phyloP scores from a whole-genome alignment of 2,113 vertebrate species.

The Probosciger aterrimus region DNA sequence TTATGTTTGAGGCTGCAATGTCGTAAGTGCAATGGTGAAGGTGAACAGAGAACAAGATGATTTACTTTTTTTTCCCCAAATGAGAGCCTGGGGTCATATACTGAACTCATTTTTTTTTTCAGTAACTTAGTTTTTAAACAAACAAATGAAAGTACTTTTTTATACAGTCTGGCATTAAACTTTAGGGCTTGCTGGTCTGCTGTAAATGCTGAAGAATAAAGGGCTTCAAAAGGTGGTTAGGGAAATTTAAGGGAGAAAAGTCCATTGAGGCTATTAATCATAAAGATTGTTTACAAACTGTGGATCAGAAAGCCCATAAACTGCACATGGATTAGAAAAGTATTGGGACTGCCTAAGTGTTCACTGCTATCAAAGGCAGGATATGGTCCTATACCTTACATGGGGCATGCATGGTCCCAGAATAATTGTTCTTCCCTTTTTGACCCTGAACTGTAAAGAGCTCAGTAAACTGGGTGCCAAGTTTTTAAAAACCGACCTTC shows the following conservation, averaged over 20 bases:
- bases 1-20: neutral
- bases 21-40: neutral
- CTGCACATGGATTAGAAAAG: neutral
- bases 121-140: neutral
- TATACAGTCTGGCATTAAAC: neutral
- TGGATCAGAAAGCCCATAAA: neutral
- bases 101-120: neutral
- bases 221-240: neutral
- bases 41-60: neutral
- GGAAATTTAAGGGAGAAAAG: neutral
- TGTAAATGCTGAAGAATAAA: neutral
- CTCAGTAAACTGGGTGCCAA: neutral
- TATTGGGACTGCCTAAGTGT: neutral
- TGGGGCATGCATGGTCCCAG: too few relatives aligned
- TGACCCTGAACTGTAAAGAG: neutral
- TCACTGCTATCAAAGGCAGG: neutral
- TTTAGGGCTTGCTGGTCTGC: neutral
- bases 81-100: neutral
- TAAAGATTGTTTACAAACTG: neutral
- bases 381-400: neutral
- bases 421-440: neutral
- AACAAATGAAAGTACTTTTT: neutral
- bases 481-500: neutral
- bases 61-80: neutral
- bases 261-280: neutral